Base-by-base conservation (phyloP, 2,113 vertebrate species). In the Protobothrops flavoviridis region DNA sequence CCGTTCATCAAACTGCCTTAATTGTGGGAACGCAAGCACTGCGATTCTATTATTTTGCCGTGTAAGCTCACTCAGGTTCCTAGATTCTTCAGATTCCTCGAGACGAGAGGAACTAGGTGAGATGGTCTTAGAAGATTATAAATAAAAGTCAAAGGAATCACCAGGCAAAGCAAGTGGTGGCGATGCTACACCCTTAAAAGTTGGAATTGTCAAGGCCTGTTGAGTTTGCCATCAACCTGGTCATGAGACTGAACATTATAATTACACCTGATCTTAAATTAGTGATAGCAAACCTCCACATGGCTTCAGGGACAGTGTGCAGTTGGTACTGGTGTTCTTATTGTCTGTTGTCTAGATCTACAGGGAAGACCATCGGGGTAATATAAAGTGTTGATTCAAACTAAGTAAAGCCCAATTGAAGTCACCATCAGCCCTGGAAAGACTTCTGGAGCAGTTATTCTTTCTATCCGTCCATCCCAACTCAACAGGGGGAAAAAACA, bases 161-260 rank as follows among this genome's bases (percentile, higher is more conserved):
- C n/a, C n/a, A 92, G 33, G 1, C 13, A 92, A 95, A 95, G 48
- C n/a, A 88, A 93, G 94, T 86, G 91, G 92, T 29, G 90, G 90
- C 74, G 13, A 26, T 53, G 61, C 87, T 97, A 97, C 98, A 98
- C 98, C 98, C 99, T 98, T 99, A 94, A 97, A 98, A 92, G 97
- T 97, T 94, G 98, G 96, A 81, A 97, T 96, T 64, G 96, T 98
- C 93, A 98, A 97, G 50, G 98, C 97, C 95, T 96, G 97, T 86
- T 97, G 96, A 95, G 87, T 97, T 96, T 97, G 97, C 92, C 96
- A 43, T 96, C 98, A 92, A 95, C 90, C 95, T 98, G 98, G 95
- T 98, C 98, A 85, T 98, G 98, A 93, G 99, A 98, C 93, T 98
- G 98, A 96, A 98, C 96, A 89, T 98, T 96, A 95, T 98, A 98